A percentile compares a stretch with the other conserved stretches of the same genome.
Conservation (phyloP, 2,797 vertebrate genomes). For the Melanotaenia parkinsoni region DNA sequence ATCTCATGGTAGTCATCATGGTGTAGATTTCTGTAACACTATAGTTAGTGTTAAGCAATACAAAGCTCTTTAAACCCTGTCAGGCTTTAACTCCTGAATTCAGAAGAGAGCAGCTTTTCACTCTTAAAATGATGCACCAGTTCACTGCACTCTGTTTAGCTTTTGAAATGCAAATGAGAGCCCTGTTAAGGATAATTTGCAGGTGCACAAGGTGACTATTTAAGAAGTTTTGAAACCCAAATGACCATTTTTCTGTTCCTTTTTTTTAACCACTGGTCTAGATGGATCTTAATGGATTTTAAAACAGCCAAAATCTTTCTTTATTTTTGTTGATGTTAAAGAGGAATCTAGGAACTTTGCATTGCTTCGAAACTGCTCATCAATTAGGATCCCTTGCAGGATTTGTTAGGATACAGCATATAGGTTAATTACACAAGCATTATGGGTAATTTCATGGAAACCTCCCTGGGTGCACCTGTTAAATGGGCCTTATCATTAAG, state of each 20-base stretch:
- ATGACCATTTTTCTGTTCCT: slow-evolving; percentile 26
- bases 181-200: slow-evolving; percentile 28
- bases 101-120: neutral
- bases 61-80: slow-evolving; percentile 2
- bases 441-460: slow-evolving; percentile 57
- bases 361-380: neutral
- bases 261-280: slow-evolving; percentile 12
- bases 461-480: slow-evolving; percentile 54
- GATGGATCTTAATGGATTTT: slow-evolving; percentile 48
- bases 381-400: slow-evolving; percentile 34
- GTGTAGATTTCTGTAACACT: neutral
- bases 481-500: slow-evolving; percentile 67
- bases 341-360: neutral
- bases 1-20: neutral
- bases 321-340: neutral
- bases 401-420: slow-evolving; percentile 34
- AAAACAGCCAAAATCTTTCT: slow-evolving; percentile 24
- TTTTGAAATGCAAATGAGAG: slow-evolving; percentile 21
- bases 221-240: slow-evolving; percentile 7
- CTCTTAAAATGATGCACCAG: neutral
- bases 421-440: slow-evolving; percentile 54
- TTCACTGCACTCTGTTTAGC: neutral
- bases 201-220: slow-evolving; percentile 9
- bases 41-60: neutral
- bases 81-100: neutral